Conservation (phyloP, 2,113 vertebrate species). For the Larimichthys polyactis region DNA sequence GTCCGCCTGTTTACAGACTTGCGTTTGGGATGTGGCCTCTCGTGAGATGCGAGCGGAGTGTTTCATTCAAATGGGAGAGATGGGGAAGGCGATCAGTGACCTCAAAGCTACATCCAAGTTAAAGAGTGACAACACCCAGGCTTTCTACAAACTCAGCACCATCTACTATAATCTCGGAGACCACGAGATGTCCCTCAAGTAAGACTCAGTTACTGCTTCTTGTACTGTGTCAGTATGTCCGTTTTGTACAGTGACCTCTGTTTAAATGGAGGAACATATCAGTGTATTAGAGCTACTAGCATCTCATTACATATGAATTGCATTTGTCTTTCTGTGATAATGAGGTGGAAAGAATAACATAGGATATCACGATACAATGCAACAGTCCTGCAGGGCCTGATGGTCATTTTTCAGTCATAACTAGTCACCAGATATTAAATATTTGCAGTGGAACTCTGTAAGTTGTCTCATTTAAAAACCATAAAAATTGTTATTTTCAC, state of each 20-base stretch:
- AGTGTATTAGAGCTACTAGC: too few species aligned
- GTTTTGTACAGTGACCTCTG: neutral
- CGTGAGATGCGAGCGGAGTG: conserved; percentile 96
- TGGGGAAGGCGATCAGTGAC: conserved; percentile 95
- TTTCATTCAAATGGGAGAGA: conserved; percentile 92
- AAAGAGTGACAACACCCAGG: conserved; percentile 96
- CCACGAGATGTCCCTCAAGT: conserved; percentile 96
- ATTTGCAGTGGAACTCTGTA: too few species aligned
- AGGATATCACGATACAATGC: too few species aligned
- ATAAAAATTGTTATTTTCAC: too few species aligned
- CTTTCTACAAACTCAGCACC: conserved; percentile 95
- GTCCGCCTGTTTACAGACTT: conserved; percentile 86
- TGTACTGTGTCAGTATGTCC: neutral
- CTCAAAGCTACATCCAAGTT: conserved; percentile 95
- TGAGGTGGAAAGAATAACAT: too few species aligned
- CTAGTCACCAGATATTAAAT: too few species aligned
- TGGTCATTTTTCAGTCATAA: neutral
- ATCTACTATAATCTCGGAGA: conserved; percentile 97
- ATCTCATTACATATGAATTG: too few species aligned
- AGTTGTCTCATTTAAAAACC: too few species aligned
- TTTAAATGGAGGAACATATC: too few species aligned
- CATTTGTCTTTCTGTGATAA: too few species aligned
- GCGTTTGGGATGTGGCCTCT: conserved; percentile 93
- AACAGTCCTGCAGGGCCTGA: neutral
- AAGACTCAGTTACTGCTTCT: conserved; percentile 57